phyloP scores from a whole-genome alignment of 1,140 invertebrate species.

The Proctacanthus coquilletti region DNA sequence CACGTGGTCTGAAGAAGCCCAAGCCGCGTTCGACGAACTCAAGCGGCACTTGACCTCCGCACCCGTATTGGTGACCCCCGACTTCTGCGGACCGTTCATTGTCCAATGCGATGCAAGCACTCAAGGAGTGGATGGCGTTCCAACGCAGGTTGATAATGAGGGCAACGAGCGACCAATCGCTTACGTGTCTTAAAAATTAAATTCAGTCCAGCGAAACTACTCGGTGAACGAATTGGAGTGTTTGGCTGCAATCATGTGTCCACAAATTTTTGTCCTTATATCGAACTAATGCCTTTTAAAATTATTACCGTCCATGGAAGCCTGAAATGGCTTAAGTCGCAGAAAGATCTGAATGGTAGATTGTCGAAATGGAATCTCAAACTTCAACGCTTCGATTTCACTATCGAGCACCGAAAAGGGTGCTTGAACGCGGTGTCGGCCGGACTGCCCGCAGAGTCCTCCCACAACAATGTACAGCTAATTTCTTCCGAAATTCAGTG shows the following conservation, averaged over 20 bases:
- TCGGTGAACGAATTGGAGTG: constrained; percentile 28
- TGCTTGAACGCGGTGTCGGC: constrained; percentile 8
- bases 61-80: constrained; percentile 9
- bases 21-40: constrained; percentile 14
- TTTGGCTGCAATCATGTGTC: constrained; percentile 27
- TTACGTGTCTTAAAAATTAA: constrained; percentile 26
- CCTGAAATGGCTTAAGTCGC: constrained; percentile 28
- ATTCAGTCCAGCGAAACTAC: constrained; percentile 25
- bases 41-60: constrained; percentile 9
- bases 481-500: no score
- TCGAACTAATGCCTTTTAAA: constrained; percentile 23
- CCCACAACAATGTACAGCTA: no score
- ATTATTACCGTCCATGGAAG: constrained; percentile 32
- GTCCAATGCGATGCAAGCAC: constrained; percentile 14
- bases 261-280: constrained; percentile 29
- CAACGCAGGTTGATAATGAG: constrained; percentile 12
- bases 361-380: constrained; percentile 19
- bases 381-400: constrained; percentile 19
- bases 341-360: constrained; percentile 26
- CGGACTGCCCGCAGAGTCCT: no score
- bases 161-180: constrained; percentile 18
- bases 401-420: constrained; percentile 12
- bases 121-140: constrained; percentile 13
- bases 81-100: constrained; percentile 12
- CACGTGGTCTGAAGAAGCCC: constrained; percentile 13